A percentile compares a stretch with the other conserved stretches of the same genome.
These are phyloP conservation scores for Mesorhabditis belari DNA, from an alignment of 2,888 invertebrate genomes.

Conservation along the genomic window DNA sequence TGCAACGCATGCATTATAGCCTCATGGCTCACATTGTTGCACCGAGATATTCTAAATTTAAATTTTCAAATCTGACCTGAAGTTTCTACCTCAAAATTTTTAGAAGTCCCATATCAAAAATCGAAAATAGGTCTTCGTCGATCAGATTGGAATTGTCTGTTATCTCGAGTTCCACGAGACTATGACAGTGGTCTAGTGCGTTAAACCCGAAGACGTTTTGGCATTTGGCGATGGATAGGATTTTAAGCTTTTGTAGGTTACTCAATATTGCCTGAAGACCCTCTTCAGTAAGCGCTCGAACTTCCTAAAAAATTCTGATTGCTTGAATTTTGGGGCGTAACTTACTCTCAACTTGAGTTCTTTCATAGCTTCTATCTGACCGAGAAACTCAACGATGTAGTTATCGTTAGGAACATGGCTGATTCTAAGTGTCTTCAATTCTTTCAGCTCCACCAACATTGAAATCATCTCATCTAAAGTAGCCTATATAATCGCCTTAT, in stretches of 20 bases:
- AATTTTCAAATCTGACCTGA: too few relatives aligned
- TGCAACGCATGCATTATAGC: conserved; percentile 12
- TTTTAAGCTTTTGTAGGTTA: conserved; percentile 8
- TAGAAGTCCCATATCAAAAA: not conserved
- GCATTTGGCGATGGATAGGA: conserved; percentile 15
- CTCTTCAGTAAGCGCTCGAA: conserved; percentile 11
- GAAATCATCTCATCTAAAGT: not conserved
- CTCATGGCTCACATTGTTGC: not conserved
- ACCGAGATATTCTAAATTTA: not conserved
- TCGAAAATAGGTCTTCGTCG: not conserved
- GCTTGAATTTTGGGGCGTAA: too few relatives aligned
- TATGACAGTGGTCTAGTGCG: not conserved
- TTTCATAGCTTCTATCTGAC: not conserved
- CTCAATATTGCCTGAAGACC: conserved; percentile 9
- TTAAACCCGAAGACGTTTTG: conserved; percentile 9
- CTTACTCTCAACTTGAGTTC: not conserved
- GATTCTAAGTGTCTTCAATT: not conserved
- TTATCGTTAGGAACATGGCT: not conserved
- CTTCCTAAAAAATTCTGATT: conserved; percentile 9
- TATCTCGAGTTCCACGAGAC: not conserved
- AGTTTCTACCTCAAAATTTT: not conserved
- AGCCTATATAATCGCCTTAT: too few relatives aligned
- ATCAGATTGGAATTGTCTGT: not conserved
- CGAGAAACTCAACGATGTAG: not conserved
- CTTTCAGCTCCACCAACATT: not conserved